Evolutionary conservation across 1,140 invertebrate species (phyloP), one percentile per base, ranked within the genome.

Genomic region (Centruroides vittatus): DNA sequence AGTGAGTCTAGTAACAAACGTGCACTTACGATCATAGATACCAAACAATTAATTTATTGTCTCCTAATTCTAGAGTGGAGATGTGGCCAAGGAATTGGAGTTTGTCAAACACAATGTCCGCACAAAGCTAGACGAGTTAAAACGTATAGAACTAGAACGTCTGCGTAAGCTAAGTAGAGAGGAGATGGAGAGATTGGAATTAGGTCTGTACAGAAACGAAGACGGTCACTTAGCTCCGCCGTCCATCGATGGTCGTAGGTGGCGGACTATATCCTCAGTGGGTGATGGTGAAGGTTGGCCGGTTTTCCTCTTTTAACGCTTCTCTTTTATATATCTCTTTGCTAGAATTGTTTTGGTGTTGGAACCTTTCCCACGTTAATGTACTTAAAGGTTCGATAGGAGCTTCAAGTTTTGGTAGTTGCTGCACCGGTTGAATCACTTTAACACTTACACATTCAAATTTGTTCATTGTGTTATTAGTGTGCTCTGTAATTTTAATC

Each of bases 91-190:
- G 58, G 86, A 97, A 68, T 74, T 98, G 60, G 87, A 95, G 68
- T 89, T 88, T 72, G 89, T 95, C 0, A 83, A 83, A 71, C 90
- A 94, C 71, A 81, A 88, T 70, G 82, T 97, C 0, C 81, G 93
- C 65, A 84, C 83, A 3, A 87, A 86, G 74, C 73, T 98, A 34
- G 93, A 98, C 73, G 93, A 98, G 76, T 79, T 97, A 13, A 98
- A 98, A 74, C 76, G 94, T 55, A 79, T 82, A 46, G 94, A 98
- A 78, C 67, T 98, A 52, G 84, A 91, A 55, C 71, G 82, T 41
- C 74, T 97, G 3, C 81, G 85, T 13, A 80, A 86, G 60, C 73
- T 90, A 34, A 76, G 78, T 13, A 80, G 62, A 78, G 82, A 77
- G 73, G 79, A 88, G 73, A 82, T 81, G 72, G 83, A 73, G 69